Evolutionary conservation across 1,140 invertebrate species (phyloP).

Genomic region (Aphis gossypii): DNA sequence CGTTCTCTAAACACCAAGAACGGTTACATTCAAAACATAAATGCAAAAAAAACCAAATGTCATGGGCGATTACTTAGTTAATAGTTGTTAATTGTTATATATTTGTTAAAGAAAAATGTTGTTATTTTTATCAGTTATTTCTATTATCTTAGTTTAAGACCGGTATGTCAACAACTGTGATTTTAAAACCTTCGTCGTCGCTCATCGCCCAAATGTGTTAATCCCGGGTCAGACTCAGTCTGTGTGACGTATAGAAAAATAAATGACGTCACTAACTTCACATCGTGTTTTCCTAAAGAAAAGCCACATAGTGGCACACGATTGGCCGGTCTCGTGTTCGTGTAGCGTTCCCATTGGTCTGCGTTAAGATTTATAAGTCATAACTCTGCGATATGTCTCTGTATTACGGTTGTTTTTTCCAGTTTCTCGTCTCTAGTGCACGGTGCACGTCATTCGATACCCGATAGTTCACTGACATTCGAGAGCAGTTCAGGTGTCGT

Average conservation of each 20-base stretch:
- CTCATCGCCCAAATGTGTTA: background rate
- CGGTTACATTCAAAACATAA: background rate
- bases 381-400: background rate
- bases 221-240: background rate
- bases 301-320: conserved; percentile 34
- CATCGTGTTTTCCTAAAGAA: background rate
- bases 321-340: conserved; percentile 14
- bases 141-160: background rate
- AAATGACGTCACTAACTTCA: conserved; percentile 35
- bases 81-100: too few species aligned
- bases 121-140: background rate
- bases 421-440: background rate
- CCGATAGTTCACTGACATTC: background rate
- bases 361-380: background rate
- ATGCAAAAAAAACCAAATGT: background rate
- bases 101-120: too few species aligned
- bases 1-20: background rate
- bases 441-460: background rate
- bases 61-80: too few species aligned
- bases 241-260: too few species aligned
- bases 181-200: too few species aligned
- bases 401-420: background rate
- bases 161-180: too few species aligned
- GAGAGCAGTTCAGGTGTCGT: background rate
- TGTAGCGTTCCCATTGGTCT: conserved; percentile 39